Conservation (phyloP, 2,797 vertebrate genomes). For the Characodon lateralis region DNA sequence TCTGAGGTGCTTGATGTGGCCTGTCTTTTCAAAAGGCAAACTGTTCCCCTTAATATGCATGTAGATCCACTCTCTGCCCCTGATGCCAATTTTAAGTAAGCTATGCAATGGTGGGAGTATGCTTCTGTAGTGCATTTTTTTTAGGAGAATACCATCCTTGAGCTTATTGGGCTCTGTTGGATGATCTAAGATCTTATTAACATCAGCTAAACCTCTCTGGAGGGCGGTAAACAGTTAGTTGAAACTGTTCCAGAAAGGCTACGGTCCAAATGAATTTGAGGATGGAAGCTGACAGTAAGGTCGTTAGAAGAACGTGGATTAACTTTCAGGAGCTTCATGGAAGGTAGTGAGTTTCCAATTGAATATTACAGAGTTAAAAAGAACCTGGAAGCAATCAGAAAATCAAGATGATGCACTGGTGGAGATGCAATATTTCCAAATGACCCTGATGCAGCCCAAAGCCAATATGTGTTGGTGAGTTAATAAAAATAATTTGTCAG, state of each 20-base stretch:
- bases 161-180: not conserved
- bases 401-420: not conserved
- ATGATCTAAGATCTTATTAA: not conserved
- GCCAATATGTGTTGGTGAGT: too few relatives aligned
- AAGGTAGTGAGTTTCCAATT: not conserved
- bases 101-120: not conserved
- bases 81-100: not conserved
- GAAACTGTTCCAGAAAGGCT: not conserved
- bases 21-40: not conserved
- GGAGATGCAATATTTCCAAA: too few relatives aligned
- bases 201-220: not conserved
- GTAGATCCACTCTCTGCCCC: not conserved
- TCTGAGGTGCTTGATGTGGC: not conserved
- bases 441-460: too few relatives aligned
- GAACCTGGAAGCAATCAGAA: not conserved
- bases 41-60: not conserved
- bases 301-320: not conserved
- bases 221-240: not conserved
- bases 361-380: not conserved
- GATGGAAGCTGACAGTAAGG: too few relatives aligned
- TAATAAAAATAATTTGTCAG: not conserved
- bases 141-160: not conserved
- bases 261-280: too few relatives aligned
- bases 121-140: not conserved
- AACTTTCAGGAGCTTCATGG: not conserved